phyloP scores from a whole-genome alignment of 2,113 vertebrate species.

The Amphiprion ocellaris region DNA sequence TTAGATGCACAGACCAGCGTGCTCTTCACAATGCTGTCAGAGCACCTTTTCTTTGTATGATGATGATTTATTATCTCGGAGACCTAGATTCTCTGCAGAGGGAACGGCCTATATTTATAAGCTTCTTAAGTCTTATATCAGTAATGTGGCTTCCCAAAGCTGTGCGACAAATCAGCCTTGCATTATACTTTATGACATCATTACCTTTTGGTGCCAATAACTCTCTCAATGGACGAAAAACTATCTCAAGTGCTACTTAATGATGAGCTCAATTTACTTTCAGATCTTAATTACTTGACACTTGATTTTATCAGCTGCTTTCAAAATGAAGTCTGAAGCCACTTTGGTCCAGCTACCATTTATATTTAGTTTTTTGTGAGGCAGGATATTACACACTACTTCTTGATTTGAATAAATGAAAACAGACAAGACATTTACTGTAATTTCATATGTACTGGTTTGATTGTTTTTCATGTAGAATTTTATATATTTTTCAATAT shows the following conservation, averaged over 20 bases:
- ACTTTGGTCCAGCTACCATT: too few relatives aligned
- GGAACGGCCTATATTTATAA: slow-evolving; percentile 43
- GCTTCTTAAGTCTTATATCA: not conserved
- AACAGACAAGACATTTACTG: too few relatives aligned
- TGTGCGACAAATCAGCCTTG: slow-evolving; percentile 16
- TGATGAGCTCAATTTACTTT: not conserved
- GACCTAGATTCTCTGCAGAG: slow-evolving; percentile 39
- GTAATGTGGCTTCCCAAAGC: slow-evolving; percentile 17
- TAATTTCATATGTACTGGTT: too few relatives aligned
- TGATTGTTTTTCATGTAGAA: too few relatives aligned
- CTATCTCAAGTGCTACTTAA: not conserved
- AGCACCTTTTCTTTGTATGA: slow-evolving; percentile 1
- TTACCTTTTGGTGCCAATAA: not conserved
- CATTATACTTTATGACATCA: not conserved
- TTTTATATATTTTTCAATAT: not conserved
- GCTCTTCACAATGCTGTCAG: slow-evolving; percentile 16
- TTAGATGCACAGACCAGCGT: slow-evolving; percentile 5
- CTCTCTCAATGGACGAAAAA: slow-evolving; percentile 8
- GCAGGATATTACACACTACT: too few relatives aligned
- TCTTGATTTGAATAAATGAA: too few relatives aligned
- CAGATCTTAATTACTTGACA: not conserved
- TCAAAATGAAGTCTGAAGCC: not conserved
- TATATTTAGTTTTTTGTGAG: too few relatives aligned
- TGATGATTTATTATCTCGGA: slow-evolving; percentile 64
- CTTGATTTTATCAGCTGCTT: not conserved